Evolutionary conservation across 1,140 invertebrate species (phyloP), one percentile per base, ranked within the genome.

Genomic region (Geopemphigus sp.): DNA sequence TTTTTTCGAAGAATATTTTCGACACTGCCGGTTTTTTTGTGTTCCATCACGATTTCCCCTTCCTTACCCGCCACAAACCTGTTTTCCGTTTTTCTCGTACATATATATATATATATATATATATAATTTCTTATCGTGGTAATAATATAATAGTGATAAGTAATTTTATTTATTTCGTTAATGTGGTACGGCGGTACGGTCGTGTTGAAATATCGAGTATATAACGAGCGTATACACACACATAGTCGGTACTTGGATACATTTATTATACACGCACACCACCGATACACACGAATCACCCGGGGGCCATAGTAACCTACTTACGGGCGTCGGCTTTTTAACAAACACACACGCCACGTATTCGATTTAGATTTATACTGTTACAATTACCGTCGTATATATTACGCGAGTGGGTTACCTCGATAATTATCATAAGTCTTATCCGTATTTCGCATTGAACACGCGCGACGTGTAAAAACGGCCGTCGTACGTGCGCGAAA

Each of bases 301-400:
- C 56, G 74, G 56, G n/a, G 39, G 74, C 74, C 39, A 26, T 14
- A 45, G 74, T 78, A 78, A 78, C 74, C 74, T 78, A 78, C 74
- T 78, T 78, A 74, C 74, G 74, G 74, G 45, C 72, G 74, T 61
- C 57, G 74, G 17, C 57, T 61, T 78, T 78, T 78, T 63, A 47
- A 63, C n/a, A 78, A 26, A 50, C 45, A n/a, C 66, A 6, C 63
- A 64, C 19, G 12, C 24, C 26, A 0, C 0, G 10, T 19, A 29
- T 22, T 50, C 5, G 66, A 22, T 50, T 68, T 2, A 47, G 66
- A 68, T 11, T 64, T 39, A n/a, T n/a, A n/a, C n/a, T n/a, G n/a
- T n/a, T n/a, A n/a, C 63, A 19, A 39, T 64, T 39, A n/a, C n/a
- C n/a, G 39, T 64, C 11, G 26, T 64, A 64, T 32, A 17, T 64